Conservation (phyloP, 1,140 invertebrate genomes). For the Pygmarrhopalites habei region DNA sequence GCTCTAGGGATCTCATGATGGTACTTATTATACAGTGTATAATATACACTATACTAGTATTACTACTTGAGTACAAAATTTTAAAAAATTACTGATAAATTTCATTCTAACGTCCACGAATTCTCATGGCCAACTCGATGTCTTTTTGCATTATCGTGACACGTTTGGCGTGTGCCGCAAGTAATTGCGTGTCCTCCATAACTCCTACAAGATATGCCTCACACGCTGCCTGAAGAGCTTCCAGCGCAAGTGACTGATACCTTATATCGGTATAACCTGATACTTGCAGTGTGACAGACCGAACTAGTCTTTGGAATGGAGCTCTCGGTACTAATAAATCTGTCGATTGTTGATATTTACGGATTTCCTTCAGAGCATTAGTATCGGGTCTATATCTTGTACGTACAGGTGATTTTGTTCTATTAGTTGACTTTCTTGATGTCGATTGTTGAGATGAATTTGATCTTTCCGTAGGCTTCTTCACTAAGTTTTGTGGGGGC, state of each 20-base stretch:
- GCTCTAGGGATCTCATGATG: too few relatives aligned
- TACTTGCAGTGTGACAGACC: conserved; percentile 53
- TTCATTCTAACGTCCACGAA: too few relatives aligned
- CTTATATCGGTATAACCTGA: conserved; percentile 50
- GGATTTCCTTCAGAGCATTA: conserved; percentile 51
- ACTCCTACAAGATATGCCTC: conserved; percentile 73
- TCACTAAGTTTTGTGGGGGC: too few relatives aligned
- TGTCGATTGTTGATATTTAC: conserved; percentile 42
- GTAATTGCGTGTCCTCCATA: conserved; percentile 64
- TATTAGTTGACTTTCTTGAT: too few relatives aligned
- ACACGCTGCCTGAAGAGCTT: conserved; percentile 71
- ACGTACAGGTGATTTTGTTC: too few relatives aligned
- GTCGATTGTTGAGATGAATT: too few relatives aligned
- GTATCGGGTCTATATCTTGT: not conserved
- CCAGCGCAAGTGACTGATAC: conserved; percentile 52
- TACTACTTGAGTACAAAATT: too few relatives aligned
- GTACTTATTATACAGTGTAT: too few relatives aligned
- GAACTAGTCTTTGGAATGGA: conserved; percentile 52
- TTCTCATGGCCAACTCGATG: conserved; percentile 43
- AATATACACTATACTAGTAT: too few relatives aligned
- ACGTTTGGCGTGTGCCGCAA: conserved; percentile 61
- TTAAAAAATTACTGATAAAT: too few relatives aligned
- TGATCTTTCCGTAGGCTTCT: too few relatives aligned
- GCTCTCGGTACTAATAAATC: conserved; percentile 53
- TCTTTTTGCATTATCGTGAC: conserved; percentile 67